These are phyloP conservation scores for Melanocharis versteri DNA, from an alignment of 2,113 vertebrate species.

Conservation along the genomic window DNA sequence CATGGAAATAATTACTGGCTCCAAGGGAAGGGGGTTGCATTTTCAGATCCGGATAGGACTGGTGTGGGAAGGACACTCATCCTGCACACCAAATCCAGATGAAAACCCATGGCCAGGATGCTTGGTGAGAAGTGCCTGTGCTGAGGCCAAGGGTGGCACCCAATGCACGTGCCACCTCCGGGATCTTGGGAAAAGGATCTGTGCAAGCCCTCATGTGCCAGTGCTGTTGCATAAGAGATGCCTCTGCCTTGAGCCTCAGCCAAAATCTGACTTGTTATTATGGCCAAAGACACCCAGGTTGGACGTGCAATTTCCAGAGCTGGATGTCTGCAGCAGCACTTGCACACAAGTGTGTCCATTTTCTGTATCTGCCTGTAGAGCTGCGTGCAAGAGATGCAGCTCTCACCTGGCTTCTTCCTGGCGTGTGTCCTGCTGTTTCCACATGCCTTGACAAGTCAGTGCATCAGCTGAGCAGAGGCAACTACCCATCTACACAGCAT, in stretches of 20 bases:
- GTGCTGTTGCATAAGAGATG: neutral
- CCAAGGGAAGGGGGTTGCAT: neutral
- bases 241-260: neutral
- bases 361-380: fast-evolving
- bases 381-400: neutral
- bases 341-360: neutral
- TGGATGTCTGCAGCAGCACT: neutral
- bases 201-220: neutral
- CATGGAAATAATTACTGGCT: neutral
- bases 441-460: neutral
- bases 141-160: neutral
- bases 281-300: neutral
- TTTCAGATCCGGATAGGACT: neutral
- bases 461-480: neutral
- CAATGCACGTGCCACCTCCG: fast-evolving
- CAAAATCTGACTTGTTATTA: neutral
- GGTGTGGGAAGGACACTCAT: neutral
- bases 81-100: neutral
- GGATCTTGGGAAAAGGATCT: neutral
- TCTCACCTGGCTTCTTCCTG: neutral
- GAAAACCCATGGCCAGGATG: neutral
- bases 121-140: fast-evolving
- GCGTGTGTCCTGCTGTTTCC: neutral
- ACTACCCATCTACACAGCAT: neutral
- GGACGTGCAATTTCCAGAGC: neutral